Conservation (phyloP, 35 echinoderm and acorn worm species). For the Apostichopus parvimensis region DNA sequence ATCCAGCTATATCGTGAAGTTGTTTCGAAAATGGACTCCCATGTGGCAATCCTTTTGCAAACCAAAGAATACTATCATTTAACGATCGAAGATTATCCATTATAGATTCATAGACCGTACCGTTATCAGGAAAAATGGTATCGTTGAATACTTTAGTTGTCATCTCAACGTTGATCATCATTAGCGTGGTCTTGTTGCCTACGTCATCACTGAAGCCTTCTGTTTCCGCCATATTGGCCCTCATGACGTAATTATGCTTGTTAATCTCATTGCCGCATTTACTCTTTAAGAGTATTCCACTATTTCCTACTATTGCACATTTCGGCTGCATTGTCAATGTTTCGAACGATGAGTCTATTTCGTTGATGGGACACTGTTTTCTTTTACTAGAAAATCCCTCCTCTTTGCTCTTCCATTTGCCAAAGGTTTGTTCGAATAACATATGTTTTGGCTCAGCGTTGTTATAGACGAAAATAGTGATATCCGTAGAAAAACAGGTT, state of each 20-base stretch:
- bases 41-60: neutral
- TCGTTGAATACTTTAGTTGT: neutral
- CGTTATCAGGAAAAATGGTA: neutral
- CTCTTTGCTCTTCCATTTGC: neutral
- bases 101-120: neutral
- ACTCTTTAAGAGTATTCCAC: constrained; percentile 47
- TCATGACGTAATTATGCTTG: constrained; percentile 47
- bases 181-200: neutral
- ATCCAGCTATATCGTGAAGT: neutral
- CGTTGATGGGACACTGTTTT: neutral
- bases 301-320: constrained; percentile 53
- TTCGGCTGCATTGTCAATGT: neutral
- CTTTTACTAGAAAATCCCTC: neutral
- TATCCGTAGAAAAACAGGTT: neutral
- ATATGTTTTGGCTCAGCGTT: neutral
- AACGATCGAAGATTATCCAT: neutral
- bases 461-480: neutral
- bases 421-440: neutral
- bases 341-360: neutral
- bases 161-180: constrained; percentile 7
- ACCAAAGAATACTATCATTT: constrained; percentile 15
- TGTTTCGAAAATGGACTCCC: neutral
- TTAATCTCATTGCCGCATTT: constrained; percentile 46
- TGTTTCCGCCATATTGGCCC: constrained; percentile 36
- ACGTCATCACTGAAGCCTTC: constrained; percentile 35